Conservation (phyloP, 2,797 vertebrate species). For the Syngnathus rostellatus region DNA sequence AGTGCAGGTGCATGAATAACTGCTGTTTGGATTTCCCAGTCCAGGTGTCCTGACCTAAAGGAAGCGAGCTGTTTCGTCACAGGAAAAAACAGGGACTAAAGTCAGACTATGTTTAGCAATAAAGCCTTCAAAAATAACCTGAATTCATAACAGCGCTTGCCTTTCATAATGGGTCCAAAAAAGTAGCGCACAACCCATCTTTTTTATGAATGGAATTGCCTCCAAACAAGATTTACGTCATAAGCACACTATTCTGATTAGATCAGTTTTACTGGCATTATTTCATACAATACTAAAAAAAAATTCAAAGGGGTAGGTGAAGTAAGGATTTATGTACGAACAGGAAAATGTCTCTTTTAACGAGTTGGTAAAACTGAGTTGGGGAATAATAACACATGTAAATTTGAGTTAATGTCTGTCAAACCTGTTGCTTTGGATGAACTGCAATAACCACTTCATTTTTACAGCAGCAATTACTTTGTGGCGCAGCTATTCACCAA, state of each 20-base stretch:
- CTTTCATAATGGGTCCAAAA: neutral
- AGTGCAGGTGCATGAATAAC: slow-evolving; percentile 18
- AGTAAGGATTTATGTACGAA: too few species aligned
- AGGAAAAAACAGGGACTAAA: slow-evolving; percentile 77
- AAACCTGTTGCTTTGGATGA: slow-evolving; percentile 11
- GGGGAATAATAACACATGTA: neutral
- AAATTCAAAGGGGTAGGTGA: neutral
- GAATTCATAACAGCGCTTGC: slow-evolving; percentile 53
- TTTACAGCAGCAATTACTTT: neutral
- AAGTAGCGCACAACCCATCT: neutral
- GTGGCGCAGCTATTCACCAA: slow-evolving; percentile 8
- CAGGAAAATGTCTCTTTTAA: too few species aligned
- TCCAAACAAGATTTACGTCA: neutral
- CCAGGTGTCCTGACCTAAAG: slow-evolving; percentile 41
- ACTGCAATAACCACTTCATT: slow-evolving; percentile 9
- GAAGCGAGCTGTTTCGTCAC: slow-evolving; percentile 46
- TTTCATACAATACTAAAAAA: too few species aligned
- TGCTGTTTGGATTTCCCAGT: slow-evolving; percentile 18
- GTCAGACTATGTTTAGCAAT: slow-evolving; percentile 65
- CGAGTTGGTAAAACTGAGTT: neutral
- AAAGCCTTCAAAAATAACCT: slow-evolving; percentile 71
- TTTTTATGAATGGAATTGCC: neutral
- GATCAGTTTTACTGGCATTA: too few species aligned
- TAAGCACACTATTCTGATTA: neutral
- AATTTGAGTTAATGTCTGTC: neutral